Percentiles rank a stretch among this genome's conserved stretches.
These are phyloP conservation scores for Pleuronectes platessa DNA, from an alignment of 2,113 vertebrate species.

Conservation along the genomic window DNA sequence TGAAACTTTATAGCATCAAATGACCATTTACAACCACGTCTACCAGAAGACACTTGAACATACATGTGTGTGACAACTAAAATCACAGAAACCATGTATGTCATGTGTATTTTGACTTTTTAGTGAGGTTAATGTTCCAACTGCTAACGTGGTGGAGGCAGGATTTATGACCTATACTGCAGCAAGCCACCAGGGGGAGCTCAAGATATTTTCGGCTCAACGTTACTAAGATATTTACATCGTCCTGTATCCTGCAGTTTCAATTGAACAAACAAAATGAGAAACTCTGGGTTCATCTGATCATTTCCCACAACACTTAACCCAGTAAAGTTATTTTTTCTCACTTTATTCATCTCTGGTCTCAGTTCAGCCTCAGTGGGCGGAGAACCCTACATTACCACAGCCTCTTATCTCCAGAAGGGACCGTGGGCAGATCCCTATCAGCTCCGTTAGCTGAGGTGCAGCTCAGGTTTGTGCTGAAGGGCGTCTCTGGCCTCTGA, in stretches of 20 bases:
- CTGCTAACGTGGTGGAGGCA: neutral
- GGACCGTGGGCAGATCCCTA: neutral
- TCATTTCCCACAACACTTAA: neutral
- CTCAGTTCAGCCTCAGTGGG: neutral
- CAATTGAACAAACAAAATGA: neutral
- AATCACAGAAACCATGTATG: too few species aligned
- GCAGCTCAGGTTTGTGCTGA: conserved; percentile 11
- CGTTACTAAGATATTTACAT: neutral
- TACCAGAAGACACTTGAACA: too few species aligned
- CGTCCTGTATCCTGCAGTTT: neutral
- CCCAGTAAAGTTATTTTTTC: neutral
- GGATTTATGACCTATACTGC: neutral
- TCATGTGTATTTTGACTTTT: too few species aligned
- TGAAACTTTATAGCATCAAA: too few species aligned
- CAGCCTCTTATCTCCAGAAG: conserved; percentile 5
- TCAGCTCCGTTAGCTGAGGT: neutral
- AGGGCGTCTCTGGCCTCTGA: conserved; percentile 12
- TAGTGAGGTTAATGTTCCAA: neutral
- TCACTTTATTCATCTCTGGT: neutral
- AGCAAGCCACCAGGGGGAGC: too few species aligned
- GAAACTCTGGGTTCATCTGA: neutral
- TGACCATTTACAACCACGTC: fast-evolving
- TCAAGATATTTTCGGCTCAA: too few species aligned
- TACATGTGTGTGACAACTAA: too few species aligned
- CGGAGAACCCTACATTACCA: conserved; percentile 6